Conservation (phyloP, 2,888 invertebrate species). For the Drosophila colorata region DNA sequence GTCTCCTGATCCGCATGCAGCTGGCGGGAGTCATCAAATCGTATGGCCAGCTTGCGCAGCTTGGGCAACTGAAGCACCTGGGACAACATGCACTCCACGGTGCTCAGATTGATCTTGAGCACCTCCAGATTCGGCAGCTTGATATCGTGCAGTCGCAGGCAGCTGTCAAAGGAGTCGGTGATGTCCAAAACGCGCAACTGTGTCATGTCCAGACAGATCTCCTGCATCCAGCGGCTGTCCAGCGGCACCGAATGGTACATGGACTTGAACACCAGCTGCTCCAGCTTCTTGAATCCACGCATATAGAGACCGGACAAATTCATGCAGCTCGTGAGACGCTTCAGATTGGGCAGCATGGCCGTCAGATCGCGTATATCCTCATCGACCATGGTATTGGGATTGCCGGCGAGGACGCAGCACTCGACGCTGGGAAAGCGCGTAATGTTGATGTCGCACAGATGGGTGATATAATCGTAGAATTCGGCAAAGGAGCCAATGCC, state of each 20-base stretch:
- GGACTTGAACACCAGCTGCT: constrained; percentile 68
- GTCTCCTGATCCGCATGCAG: constrained; percentile 66
- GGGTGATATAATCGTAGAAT: constrained; percentile 66
- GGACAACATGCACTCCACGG: constrained; percentile 55
- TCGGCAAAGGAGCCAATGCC: constrained; percentile 62
- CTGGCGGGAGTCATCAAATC: constrained; percentile 68
- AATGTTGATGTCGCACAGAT: constrained; percentile 67
- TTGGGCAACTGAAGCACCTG: constrained; percentile 64
- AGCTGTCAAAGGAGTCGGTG: constrained; percentile 67
- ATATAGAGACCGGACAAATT: constrained; percentile 62
- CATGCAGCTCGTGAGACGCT: constrained; percentile 65
- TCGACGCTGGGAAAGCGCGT: constrained; percentile 48
- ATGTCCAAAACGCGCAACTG: constrained; percentile 61
- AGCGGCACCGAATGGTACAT: constrained; percentile 67
- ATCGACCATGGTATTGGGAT: constrained; percentile 62
- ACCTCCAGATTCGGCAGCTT: constrained; percentile 70
- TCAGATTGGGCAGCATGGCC: constrained; percentile 61
- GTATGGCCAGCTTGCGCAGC: constrained; percentile 56
- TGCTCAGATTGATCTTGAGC: constrained; percentile 68
- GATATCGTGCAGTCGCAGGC: constrained; percentile 55
- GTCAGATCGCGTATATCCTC: constrained; percentile 65
- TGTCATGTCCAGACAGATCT: constrained; percentile 64
- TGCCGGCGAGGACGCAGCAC: constrained; percentile 59
- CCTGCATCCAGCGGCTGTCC: constrained; percentile 63
- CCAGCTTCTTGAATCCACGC: constrained; percentile 54